A percentile compares a stretch with the other conserved stretches of the same genome.
Evolutionary conservation across 2,113 vertebrate genomes (phyloP).

Genomic region (Urocitellus parryii): DNA sequence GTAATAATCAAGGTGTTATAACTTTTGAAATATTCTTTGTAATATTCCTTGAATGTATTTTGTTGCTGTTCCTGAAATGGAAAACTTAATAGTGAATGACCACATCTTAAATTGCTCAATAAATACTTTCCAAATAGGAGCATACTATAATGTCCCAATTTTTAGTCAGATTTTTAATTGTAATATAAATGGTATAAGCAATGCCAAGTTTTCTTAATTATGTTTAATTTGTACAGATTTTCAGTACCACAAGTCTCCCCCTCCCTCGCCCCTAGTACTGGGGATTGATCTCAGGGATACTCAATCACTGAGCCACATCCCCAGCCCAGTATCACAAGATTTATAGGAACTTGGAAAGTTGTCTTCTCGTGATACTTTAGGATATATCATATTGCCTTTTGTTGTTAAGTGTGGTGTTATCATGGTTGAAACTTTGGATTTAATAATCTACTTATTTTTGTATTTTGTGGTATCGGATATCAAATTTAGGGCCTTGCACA

Average conservation of each 20-base stretch:
- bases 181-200: conserved; percentile 55
- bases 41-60: conserved; percentile 48
- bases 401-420: conserved; percentile 19
- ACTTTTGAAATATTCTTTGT: conserved; percentile 13
- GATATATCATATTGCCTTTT: conserved; percentile 17
- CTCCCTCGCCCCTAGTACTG: too few relatives aligned
- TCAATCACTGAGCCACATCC: too few relatives aligned
- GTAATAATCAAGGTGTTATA: conserved; percentile 53
- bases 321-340: neutral
- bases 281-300: too few relatives aligned
- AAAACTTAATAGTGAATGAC: conserved; percentile 55
- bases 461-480: neutral
- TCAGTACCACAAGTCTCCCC: conserved; percentile 47
- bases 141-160: conserved; percentile 57
- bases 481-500: too few relatives aligned
- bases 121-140: conserved; percentile 72
- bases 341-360: conserved; percentile 62
- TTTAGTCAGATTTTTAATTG: conserved; percentile 65
- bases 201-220: conserved; percentile 54
- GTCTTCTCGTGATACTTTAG: conserved; percentile 15
- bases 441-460: neutral
- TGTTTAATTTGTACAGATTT: conserved; percentile 75
- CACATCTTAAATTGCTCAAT: conserved; percentile 54
- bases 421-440: neutral
- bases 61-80: conserved; percentile 59